Evolutionary conservation across 2,888 invertebrate species (phyloP).

Genomic region (Rhabditophanes sp.): DNA sequence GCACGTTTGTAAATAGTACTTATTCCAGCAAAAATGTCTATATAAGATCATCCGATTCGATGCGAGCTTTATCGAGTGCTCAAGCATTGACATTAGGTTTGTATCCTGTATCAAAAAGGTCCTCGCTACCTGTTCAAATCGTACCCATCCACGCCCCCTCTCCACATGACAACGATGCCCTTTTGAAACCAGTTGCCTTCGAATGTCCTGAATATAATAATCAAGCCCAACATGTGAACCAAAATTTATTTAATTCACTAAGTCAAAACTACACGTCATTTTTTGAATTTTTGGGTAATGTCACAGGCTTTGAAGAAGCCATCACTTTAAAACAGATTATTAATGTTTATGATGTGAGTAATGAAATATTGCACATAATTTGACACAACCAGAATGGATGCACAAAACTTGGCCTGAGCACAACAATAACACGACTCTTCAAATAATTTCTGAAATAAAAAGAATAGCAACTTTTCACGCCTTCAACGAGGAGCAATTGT

Average conservation of each 20-base stretch:
- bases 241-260: conserved; percentile 5
- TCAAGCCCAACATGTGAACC: no score
- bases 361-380: conserved; percentile 19
- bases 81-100: no score
- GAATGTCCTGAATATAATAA: conserved; percentile 13
- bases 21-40: conserved; percentile 14
- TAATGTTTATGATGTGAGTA: conserved; percentile 16
- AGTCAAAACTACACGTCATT: conserved; percentile 17
- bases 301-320: conserved; percentile 11
- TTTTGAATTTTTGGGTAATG: conserved; percentile 13
- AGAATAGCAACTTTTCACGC: no score
- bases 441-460: conserved; percentile 16
- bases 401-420: conserved; percentile 20
- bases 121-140: no score
- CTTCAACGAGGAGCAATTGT: conserved; percentile 8
- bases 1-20: conserved; percentile 7
- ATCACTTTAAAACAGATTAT: conserved; percentile 10
- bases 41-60: conserved; percentile 13
- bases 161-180: no score
- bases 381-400: conserved; percentile 26
- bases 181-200: conserved; percentile 10
- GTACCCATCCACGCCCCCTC: no score
- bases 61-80: conserved; percentile 11
- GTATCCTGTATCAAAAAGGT: no score
- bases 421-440: conserved; percentile 14